Evolutionary conservation across 64 coral and sea anemone genomes (phyloP).

Genomic region (Hydrozoanthus tunicans): DNA sequence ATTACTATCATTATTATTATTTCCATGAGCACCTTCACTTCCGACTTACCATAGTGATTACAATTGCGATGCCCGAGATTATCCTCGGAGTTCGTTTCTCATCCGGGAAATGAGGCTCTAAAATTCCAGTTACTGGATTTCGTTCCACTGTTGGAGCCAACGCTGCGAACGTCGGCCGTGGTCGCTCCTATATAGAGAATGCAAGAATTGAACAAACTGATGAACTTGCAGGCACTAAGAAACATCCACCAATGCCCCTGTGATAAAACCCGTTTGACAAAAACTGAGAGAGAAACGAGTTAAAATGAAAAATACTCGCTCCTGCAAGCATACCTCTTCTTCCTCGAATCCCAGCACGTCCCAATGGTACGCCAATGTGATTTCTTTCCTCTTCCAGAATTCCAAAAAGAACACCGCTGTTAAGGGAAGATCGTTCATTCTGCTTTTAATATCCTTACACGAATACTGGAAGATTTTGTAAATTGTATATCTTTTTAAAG

Average conservation of each 20-base stretch:
- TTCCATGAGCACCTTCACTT: neutral
- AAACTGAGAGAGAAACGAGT: too few species aligned
- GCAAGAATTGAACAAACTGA: neutral
- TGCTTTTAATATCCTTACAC: too few species aligned
- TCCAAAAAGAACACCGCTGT: conserved; percentile 98
- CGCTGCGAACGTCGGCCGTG: conserved; percentile 97
- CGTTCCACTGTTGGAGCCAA: conserved; percentile 98
- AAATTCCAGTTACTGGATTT: conserved; percentile 99
- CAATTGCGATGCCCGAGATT: conserved; percentile 98
- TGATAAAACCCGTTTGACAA: too few species aligned
- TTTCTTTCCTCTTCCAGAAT: conserved; percentile 98
- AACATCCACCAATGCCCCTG: neutral
- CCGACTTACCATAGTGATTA: conserved; percentile 93
- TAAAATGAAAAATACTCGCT: neutral
- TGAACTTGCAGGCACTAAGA: neutral
- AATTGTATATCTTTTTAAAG: too few species aligned
- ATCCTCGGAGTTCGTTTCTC: conserved; percentile 93
- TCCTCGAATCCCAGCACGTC: conserved; percentile 97
- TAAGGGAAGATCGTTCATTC: neutral
- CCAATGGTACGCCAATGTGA: conserved; percentile 98
- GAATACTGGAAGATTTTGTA: too few species aligned
- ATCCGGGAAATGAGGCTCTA: conserved; percentile 98
- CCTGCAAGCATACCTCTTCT: conserved; percentile 65
- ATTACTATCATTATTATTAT: too few species aligned
- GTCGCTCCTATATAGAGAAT: conserved; percentile 69